phyloP scores from a whole-genome alignment of 1,140 invertebrate genomes.

The Euura saliciscinereae region DNA sequence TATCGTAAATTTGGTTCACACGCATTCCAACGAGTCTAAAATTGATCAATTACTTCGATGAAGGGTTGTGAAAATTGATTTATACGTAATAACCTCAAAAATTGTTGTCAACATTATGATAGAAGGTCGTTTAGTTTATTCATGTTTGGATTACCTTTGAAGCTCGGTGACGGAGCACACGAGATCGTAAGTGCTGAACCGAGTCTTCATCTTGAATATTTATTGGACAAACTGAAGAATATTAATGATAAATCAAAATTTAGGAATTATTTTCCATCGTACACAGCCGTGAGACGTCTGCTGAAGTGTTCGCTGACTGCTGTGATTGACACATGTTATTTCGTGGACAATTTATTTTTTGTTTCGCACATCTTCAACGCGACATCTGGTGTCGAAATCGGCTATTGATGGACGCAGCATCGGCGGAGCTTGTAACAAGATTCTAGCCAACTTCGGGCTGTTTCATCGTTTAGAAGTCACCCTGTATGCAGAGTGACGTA shows the following conservation, averaged over 20 bases:
- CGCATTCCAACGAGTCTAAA: conserved; percentile 87
- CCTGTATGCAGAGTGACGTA: too few relatives aligned
- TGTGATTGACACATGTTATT: too few relatives aligned
- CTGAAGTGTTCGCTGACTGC: too few relatives aligned
- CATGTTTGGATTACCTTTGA: conserved; percentile 69
- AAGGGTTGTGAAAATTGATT: neutral
- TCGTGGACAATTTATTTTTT: too few relatives aligned
- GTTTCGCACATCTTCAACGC: too few relatives aligned
- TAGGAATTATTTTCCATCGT: neutral
- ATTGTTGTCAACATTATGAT: neutral
- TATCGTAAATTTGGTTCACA: conserved; percentile 97
- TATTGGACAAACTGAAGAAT: neutral
- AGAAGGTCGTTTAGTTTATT: neutral
- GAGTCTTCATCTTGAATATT: conserved; percentile 78
- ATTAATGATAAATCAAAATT: neutral
- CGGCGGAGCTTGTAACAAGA: too few relatives aligned
- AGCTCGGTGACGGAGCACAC: conserved; percentile 85
- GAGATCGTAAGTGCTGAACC: conserved; percentile 92
- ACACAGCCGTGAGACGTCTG: neutral
- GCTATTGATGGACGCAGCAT: too few relatives aligned
- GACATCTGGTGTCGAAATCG: too few relatives aligned
- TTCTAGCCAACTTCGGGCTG: too few relatives aligned
- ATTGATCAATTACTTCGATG: conserved; percentile 33
- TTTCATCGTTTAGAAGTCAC: too few relatives aligned
- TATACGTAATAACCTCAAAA: neutral